Conservation (phyloP, 2,113 vertebrate genomes). For the Gopherus evgoodei region DNA sequence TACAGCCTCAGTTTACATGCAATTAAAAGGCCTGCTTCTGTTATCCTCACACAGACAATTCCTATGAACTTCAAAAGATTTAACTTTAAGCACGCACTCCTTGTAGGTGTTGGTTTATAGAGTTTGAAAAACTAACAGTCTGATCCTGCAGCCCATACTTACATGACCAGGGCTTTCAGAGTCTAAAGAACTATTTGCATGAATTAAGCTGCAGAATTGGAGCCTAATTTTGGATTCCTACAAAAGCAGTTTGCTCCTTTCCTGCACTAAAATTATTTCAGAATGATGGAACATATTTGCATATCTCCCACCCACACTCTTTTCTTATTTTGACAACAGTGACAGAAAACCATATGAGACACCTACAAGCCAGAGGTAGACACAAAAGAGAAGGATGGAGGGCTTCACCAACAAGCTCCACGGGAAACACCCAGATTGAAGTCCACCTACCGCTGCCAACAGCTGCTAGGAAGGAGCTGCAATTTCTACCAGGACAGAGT, state of each 20-base stretch:
- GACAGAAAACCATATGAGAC: not conserved
- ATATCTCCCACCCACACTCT: constrained; percentile 49
- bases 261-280: constrained; percentile 54
- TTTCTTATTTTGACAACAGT: constrained; percentile 29
- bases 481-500: not conserved
- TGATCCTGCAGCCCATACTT: not conserved
- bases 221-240: not conserved
- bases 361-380: not conserved
- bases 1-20: not conserved
- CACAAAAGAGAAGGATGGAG: not conserved
- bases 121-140: constrained; percentile 2
- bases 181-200: not conserved
- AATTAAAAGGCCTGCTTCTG: not conserved
- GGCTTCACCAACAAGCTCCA: not conserved
- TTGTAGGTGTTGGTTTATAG: not conserved
- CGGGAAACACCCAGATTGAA: constrained; percentile 44
- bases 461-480: constrained; percentile 9
- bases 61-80: not conserved
- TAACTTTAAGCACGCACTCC: not conserved
- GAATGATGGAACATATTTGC: constrained; percentile 47
- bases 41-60: not conserved
- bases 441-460: not conserved
- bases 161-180: not conserved
- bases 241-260: constrained; percentile 48
- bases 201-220: constrained; percentile 33